Evolutionary conservation across 2,113 vertebrate genomes (phyloP).

Genomic region (Stictonetta naevosa): DNA sequence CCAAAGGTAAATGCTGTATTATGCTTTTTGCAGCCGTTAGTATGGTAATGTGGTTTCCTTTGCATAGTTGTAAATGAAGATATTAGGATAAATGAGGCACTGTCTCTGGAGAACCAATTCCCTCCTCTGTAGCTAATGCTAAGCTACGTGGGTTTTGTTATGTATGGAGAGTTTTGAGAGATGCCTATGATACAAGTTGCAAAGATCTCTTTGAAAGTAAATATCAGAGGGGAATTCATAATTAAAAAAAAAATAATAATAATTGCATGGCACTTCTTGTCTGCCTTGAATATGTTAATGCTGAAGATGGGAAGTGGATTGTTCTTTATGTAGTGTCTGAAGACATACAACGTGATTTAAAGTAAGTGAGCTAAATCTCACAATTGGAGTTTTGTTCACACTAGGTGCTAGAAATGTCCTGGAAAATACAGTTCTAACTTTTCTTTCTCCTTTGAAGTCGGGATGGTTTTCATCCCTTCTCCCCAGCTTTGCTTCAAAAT

Average conservation of each 20-base stretch:
- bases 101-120: background rate
- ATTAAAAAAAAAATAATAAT: background rate
- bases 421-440: background rate
- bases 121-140: background rate
- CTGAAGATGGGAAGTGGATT: fast-evolving
- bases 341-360: background rate
- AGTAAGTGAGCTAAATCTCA: background rate
- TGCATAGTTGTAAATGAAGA: background rate
- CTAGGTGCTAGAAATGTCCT: background rate
- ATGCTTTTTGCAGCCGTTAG: background rate
- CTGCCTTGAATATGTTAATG: background rate
- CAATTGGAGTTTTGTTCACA: background rate
- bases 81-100: background rate
- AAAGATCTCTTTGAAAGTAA: background rate
- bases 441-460: background rate
- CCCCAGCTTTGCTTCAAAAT: background rate
- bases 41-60: background rate
- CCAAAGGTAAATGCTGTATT: background rate
- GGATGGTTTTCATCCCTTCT: background rate
- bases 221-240: background rate
- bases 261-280: background rate
- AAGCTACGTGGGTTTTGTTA: background rate
- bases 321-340: background rate
- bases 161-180: background rate
- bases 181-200: background rate